Percentiles rank a stretch among this genome's conserved stretches.
Conservation (phyloP, 2,888 invertebrate genomes). For the Chydorus sphaericus region DNA sequence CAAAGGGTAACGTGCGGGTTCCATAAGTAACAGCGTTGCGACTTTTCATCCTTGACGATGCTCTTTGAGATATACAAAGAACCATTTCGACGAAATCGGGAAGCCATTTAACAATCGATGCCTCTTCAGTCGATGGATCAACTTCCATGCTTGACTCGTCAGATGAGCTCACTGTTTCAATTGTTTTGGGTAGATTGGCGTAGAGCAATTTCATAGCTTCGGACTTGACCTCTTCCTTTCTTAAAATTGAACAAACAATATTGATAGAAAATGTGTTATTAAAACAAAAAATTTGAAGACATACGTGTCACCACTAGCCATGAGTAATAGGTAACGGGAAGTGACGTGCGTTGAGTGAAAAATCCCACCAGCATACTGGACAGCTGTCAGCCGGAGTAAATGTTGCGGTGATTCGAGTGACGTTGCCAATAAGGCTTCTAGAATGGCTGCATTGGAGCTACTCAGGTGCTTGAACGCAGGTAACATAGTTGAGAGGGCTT, state of each 20-base stretch:
- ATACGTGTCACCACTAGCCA: slow-evolving; percentile 71
- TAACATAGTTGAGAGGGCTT: slow-evolving; percentile 38
- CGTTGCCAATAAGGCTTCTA: slow-evolving; percentile 51
- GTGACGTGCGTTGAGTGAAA: slow-evolving; percentile 69
- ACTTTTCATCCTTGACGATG: neutral
- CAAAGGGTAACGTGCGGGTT: neutral
- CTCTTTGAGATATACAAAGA: neutral
- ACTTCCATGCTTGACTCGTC: slow-evolving; percentile 19
- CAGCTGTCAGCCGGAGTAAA: slow-evolving; percentile 67
- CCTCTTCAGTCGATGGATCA: neutral
- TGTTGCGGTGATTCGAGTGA: slow-evolving; percentile 61
- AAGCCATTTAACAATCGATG: slow-evolving; percentile 31
- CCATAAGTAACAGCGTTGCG: slow-evolving; percentile 1
- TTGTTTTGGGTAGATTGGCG: slow-evolving; percentile 40
- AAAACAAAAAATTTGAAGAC: slow-evolving; percentile 21
- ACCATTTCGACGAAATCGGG: slow-evolving; percentile 58
- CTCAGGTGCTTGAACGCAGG: slow-evolving; percentile 25
- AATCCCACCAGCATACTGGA: slow-evolving; percentile 62
- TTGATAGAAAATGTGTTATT: neutral
- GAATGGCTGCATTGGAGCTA: slow-evolving; percentile 24
- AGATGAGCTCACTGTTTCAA: slow-evolving; percentile 22
- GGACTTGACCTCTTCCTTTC: slow-evolving; percentile 57
- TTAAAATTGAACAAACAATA: slow-evolving; percentile 24
- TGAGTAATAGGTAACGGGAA: slow-evolving; percentile 61
- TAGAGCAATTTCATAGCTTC: slow-evolving; percentile 62